These are phyloP conservation scores for Acholoe squamosa DNA, from an alignment of 2,888 invertebrate species.

Conservation along the genomic window DNA sequence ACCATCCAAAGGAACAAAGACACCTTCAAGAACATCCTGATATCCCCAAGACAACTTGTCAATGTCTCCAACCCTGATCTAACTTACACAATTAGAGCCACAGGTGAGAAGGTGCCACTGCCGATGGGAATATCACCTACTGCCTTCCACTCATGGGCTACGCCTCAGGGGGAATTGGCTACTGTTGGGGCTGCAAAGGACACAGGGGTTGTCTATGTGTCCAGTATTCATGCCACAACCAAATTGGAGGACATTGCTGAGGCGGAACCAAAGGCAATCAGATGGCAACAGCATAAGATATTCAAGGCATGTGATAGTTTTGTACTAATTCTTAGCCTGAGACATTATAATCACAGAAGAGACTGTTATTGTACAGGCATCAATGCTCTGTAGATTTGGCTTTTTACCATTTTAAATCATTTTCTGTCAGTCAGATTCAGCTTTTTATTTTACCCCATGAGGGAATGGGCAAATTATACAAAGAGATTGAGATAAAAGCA, in stretches of 20 bases:
- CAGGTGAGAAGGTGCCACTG: neutral
- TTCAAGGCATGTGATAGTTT: no score
- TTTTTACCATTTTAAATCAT: no score
- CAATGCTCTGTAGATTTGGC: no score
- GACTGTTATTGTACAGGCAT: no score
- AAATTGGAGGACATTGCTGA: neutral
- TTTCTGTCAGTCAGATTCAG: no score
- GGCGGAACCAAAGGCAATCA: neutral
- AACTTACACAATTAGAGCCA: neutral
- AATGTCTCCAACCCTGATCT: neutral
- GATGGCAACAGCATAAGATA: neutral
- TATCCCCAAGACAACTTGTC: neutral
- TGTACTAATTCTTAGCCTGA: no score
- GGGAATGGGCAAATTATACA: no score
- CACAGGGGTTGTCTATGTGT: neutral
- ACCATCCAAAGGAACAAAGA: neutral
- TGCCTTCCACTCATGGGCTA: neutral
- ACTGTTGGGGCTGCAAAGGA: neutral
- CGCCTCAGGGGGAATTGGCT: neutral
- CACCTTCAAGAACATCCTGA: neutral
- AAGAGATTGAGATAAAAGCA: no score
- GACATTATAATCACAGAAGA: no score
- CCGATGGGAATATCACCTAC: neutral
- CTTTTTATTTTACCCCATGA: no score
- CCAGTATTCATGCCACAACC: neutral